These are phyloP conservation scores for Drosophila austrosaltans DNA, from an alignment of 2,888 invertebrate genomes.

Conservation along the genomic window DNA sequence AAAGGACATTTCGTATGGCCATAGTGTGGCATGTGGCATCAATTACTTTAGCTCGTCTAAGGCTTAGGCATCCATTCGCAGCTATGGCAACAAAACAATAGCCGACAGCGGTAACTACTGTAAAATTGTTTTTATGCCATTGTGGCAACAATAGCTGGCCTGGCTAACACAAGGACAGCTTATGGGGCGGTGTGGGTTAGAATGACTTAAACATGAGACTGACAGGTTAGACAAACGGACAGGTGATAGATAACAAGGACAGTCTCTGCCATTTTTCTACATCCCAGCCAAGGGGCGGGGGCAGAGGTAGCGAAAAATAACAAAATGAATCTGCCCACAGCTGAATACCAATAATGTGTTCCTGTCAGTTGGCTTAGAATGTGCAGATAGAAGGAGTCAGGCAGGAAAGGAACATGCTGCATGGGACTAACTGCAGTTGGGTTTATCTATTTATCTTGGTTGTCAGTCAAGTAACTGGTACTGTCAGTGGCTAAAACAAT, in stretches of 20 bases:
- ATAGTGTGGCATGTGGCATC: conserved; percentile 31
- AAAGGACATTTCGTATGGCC: conserved; percentile 10
- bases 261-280: conserved; percentile 44
- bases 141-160: conserved; percentile 1
- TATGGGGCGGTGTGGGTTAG: background rate
- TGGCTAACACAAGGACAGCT: conserved; percentile 1
- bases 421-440: conserved; percentile 31
- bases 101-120: conserved; percentile 38
- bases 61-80: background rate
- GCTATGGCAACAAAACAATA: conserved; percentile 35
- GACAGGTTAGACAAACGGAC: conserved; percentile 33
- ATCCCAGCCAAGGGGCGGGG: conserved; percentile 15
- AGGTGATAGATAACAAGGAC: conserved; percentile 52
- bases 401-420: background rate
- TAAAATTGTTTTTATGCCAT: conserved; percentile 45
- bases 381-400: conserved; percentile 1
- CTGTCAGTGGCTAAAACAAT: conserved; percentile 44
- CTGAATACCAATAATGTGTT: conserved; percentile 50
- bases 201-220: conserved; percentile 16
- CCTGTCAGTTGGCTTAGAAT: conserved; percentile 46
- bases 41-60: conserved; percentile 32
- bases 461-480: conserved; percentile 36
- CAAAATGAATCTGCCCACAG: conserved; percentile 48
- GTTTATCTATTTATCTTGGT: conserved; percentile 44
- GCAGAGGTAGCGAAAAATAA: conserved; percentile 3